Evolutionary conservation across 1,140 invertebrate species (phyloP), one percentile per base, ranked within the genome.

Genomic region (Aradophagus sp.): DNA sequence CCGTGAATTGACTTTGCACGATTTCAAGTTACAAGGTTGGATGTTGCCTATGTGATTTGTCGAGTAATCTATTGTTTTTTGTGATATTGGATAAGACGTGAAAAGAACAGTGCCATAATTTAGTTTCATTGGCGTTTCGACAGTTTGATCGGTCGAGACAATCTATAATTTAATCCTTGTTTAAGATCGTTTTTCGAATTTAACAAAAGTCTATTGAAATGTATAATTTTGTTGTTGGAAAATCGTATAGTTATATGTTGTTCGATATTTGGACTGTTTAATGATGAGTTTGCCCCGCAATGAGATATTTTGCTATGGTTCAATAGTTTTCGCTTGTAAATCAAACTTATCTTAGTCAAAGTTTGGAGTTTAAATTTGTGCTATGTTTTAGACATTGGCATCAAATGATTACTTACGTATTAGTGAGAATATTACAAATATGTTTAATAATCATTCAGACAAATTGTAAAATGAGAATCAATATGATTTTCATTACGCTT

Each of bases 71-170:
- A 52, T 50, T 52, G 29, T 52, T 67, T 58, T 17, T 58, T 67
- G 62, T 67, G 62, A 67, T 58, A 59, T 56, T 7, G 11, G 13
- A 55, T 47, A 65, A 47, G 42, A 56, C 50, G 62, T 66, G 62
- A 66, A 50, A 47, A 13, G 15, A 48, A 35, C 10, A 55, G 62
- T 66, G 62, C 61, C 61, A 65, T 65, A 65, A 55, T 65, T 65
- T 65, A 55, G 44, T 55, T 65, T 45, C 16, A 20, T 55, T 35
- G 17, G 8, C 13, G 15, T 27, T 47, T 55, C 36, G 50, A 42
- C 38, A 19, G 5, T 16, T 42, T 52, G 34, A 19, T 39, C 26
- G 6, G 7, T 39, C 34, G 26, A 38, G 5, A 4, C 20, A 23
- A 23, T 12, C n/a, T 38, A 16, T 36, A 32, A 41, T 52, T 53